A percentile compares a stretch with the other conserved stretches of the same genome.
Conservation (phyloP, 2,113 vertebrate genomes). For the Phainopepla nitens region DNA sequence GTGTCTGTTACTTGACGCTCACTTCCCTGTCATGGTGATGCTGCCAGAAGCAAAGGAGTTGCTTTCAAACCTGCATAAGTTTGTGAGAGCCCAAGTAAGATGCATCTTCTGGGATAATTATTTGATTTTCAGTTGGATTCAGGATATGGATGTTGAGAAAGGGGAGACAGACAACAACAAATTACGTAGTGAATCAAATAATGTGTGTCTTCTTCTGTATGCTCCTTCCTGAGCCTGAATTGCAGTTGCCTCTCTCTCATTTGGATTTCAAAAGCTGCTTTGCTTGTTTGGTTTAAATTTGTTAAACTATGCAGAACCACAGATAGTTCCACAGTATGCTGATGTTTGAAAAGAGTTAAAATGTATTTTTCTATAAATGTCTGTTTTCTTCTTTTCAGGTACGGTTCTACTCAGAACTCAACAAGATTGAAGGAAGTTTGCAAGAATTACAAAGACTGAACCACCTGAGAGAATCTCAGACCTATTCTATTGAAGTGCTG, state of each 20-base stretch:
- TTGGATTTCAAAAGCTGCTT: neutral
- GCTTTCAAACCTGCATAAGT: slow-evolving; percentile 81
- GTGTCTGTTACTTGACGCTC: slow-evolving; percentile 88
- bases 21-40: slow-evolving; percentile 92
- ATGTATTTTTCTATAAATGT: neutral
- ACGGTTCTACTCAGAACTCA: slow-evolving; percentile 87
- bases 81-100: slow-evolving; percentile 89
- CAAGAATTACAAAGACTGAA: slow-evolving; percentile 77
- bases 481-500: slow-evolving; percentile 92
- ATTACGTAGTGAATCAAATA: neutral
- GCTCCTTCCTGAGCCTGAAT: neutral
- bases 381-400: slow-evolving; percentile 70
- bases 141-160: neutral
- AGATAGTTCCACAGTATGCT: neutral
- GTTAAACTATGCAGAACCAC: neutral
- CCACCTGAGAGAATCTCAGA: slow-evolving; percentile 66
- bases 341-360: neutral
- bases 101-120: neutral
- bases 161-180: neutral
- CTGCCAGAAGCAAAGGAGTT: slow-evolving; percentile 85
- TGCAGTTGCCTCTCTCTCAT: neutral
- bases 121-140: neutral
- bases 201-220: neutral
- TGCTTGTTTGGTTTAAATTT: neutral
- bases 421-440: slow-evolving; percentile 90